Percentiles rank a stretch among this genome's conserved stretches.
Evolutionary conservation across 2,888 invertebrate species (phyloP).

Genomic region (Synanthedon myopaeformis): DNA sequence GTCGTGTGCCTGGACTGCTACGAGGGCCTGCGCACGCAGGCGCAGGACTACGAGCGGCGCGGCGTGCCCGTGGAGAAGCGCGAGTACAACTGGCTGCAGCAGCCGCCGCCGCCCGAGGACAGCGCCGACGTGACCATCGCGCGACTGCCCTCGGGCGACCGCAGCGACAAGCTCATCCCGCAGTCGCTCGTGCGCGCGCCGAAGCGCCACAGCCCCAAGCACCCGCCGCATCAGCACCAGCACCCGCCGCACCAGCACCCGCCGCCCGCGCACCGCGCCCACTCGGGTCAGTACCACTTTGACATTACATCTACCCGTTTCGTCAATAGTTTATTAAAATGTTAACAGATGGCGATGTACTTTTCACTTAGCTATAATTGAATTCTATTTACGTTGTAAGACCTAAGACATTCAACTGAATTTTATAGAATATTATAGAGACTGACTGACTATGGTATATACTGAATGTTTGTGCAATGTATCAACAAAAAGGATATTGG

Average conservation of each 20-base stretch:
- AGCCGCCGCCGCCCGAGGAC: slow-evolving; percentile 92
- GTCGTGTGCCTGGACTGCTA: slow-evolving; percentile 94
- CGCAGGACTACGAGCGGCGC: slow-evolving; percentile 89
- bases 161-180: slow-evolving; percentile 80
- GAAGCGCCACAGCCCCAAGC: slow-evolving; percentile 57
- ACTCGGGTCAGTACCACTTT: slow-evolving; percentile 2
- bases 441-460: too few relatives aligned
- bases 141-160: slow-evolving; percentile 85
- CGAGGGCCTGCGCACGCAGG: slow-evolving; percentile 90
- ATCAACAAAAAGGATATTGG: too few relatives aligned
- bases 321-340: too few relatives aligned
- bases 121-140: slow-evolving; percentile 88
- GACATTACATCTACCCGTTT: too few relatives aligned
- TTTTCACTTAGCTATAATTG: too few relatives aligned
- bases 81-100: slow-evolving; percentile 94
- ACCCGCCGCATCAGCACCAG: slow-evolving; percentile 19
- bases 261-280: slow-evolving; percentile 10
- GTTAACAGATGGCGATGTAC: too few relatives aligned
- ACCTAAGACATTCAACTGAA: too few relatives aligned
- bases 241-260: slow-evolving; percentile 11
- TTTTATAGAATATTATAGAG: too few relatives aligned
- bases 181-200: slow-evolving; percentile 49
- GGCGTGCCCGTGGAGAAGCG: slow-evolving; percentile 91
- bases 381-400: too few relatives aligned
- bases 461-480: too few relatives aligned